Evolutionary conservation across 2,797 vertebrate genomes (phyloP).

Genomic region (Capromys pilorides): DNA sequence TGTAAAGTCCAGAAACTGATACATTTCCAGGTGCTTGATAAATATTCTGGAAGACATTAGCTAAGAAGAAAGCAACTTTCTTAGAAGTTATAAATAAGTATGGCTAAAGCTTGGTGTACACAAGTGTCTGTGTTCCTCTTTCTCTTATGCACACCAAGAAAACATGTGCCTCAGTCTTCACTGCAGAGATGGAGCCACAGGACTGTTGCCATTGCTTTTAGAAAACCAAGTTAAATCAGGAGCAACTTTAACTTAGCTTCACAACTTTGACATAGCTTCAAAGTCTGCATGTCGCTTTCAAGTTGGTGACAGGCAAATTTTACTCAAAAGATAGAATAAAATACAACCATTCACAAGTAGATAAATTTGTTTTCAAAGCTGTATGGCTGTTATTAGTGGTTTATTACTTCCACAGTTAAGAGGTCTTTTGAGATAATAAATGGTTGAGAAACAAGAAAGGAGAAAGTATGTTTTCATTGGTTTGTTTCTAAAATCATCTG

Average conservation of each 20-base stretch:
- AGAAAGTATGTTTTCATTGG: neutral
- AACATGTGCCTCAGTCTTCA: neutral
- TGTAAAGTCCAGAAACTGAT: neutral
- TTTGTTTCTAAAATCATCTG: neutral
- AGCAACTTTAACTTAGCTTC: constrained; percentile 19
- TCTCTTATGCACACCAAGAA: rapidly evolving
- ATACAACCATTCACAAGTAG: neutral
- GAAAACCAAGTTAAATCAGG: neutral
- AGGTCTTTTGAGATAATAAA: constrained; percentile 25
- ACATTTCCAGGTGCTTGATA: neutral
- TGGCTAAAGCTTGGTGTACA: neutral
- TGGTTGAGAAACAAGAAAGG: neutral
- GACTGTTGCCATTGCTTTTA: neutral
- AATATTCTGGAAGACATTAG: neutral
- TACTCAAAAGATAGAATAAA: neutral
- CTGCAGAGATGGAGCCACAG: neutral
- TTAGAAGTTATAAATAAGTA: neutral
- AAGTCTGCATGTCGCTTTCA: constrained; percentile 33
- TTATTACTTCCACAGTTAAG: neutral
- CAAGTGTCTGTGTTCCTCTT: neutral
- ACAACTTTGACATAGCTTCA: constrained; percentile 1
- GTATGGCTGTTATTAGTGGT: neutral
- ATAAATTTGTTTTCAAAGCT: constrained; percentile 11
- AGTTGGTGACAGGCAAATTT: constrained; percentile 33
- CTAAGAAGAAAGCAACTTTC: neutral